Conservation (phyloP, 2,888 invertebrate genomes). For the Athrips mouffetella region DNA sequence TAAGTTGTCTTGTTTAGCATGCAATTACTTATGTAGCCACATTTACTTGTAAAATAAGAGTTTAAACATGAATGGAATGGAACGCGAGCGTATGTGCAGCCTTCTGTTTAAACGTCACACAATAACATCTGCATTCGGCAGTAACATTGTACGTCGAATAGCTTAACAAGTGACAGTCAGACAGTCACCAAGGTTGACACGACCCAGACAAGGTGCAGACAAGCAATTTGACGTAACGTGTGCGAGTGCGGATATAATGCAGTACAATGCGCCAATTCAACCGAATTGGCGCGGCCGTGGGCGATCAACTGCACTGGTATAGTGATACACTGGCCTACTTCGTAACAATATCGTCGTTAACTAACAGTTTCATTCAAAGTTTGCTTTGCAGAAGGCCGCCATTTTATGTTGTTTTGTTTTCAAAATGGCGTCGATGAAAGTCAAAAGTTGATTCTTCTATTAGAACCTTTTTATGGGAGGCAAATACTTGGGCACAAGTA, state of each 20-base stretch:
- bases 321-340: constrained; percentile 14
- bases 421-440: too few species aligned
- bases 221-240: constrained; percentile 64
- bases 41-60: too few species aligned
- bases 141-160: background rate
- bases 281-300: constrained; percentile 64
- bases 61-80: too few species aligned
- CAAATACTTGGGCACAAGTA: too few species aligned
- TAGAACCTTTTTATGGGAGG: too few species aligned
- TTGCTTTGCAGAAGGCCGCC: too few species aligned
- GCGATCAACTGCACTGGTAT: constrained; percentile 30
- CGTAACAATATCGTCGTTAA: constrained; percentile 1
- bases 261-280: constrained; percentile 70
- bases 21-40: too few species aligned
- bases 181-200: constrained; percentile 2
- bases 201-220: constrained; percentile 63
- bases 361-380: too few species aligned
- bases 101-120: background rate
- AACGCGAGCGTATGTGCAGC: too few species aligned
- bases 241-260: constrained; percentile 49
- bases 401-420: too few species aligned
- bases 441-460: too few species aligned
- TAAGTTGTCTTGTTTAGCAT: too few species aligned
- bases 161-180: background rate
- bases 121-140: background rate